phyloP scores from a whole-genome alignment of 2,797 vertebrate species.

The Huso huso region DNA sequence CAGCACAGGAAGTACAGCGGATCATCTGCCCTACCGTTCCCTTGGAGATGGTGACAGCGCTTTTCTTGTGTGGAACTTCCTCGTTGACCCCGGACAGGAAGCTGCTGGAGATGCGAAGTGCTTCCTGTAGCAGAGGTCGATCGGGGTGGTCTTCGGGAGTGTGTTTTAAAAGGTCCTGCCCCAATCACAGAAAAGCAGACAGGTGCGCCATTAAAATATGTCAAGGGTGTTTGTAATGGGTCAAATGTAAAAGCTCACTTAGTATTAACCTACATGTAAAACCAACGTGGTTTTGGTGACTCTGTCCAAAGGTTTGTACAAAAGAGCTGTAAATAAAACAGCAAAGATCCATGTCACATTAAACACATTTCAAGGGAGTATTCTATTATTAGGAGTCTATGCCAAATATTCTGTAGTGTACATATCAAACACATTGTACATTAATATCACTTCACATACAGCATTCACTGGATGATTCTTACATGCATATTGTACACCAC shows the following conservation, averaged over 20 bases:
- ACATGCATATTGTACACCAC: no score
- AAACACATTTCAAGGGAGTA: no score
- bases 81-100: slow-evolving; percentile 65
- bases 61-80: slow-evolving; percentile 47
- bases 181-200: background rate
- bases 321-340: slow-evolving; percentile 45
- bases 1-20: no score
- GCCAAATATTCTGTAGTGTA: no score
- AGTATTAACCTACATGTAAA: slow-evolving; percentile 46
- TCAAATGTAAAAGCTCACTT: background rate
- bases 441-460: no score
- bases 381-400: no score
- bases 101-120: slow-evolving; percentile 54
- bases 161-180: slow-evolving; percentile 55
- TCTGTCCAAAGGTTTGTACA: slow-evolving; percentile 64
- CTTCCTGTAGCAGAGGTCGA: slow-evolving; percentile 43
- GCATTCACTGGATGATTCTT: no score
- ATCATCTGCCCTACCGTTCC: slow-evolving; percentile 45
- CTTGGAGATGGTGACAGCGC: slow-evolving; percentile 52
- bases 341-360: slow-evolving; percentile 5
- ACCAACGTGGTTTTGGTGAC: slow-evolving; percentile 63
- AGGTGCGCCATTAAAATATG: background rate
- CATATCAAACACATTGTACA: no score
- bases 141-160: slow-evolving; percentile 52
- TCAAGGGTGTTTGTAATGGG: background rate